Evolutionary conservation across 2,888 invertebrate genomes (phyloP), one percentile per base, ranked within the genome.

Genomic region (Prosapia bicincta): DNA sequence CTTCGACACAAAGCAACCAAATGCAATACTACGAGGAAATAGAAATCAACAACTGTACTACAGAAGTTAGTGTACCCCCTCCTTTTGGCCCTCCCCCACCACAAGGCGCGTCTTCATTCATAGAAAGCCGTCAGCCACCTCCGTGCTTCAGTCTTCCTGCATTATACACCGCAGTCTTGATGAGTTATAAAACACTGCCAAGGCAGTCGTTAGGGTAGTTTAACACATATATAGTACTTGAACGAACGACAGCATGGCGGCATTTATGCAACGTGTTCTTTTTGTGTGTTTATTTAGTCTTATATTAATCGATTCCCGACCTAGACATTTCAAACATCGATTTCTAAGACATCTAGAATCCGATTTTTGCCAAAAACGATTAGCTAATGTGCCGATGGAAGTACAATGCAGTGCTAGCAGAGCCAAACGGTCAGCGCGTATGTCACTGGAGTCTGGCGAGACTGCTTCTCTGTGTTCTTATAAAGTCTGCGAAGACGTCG

Each of bases 401-500:
- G 20, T 54, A 3, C 6, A 38, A 13, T 38, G 38, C 38, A 54
- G 20, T 3, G 3, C 1, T 20, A 54, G n/a, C 5, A 1, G 54
- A 9, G 20, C 2, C 1, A 54, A 54, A 54, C n/a, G 54, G 3
- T n/a, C 54, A 3, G 54, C 54, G 1, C 10, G 13, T 3, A 73
- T 73, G 73, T 43, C 15, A 23, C 66, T 73, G 43, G 26, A 66
- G 26, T 30, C 67, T 25, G 67, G 43, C 7, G 26, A 73, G 68
- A 13, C 24, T 3, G 20, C 68, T 20, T 38, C 68, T 23, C 69
- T 73, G 43, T 73, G 73, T 26, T 6, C 24, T 28, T 68, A 68
- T 54, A 32, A 43, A 3, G 43, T 68, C 15, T 73, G 73, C 32
- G 26, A 68, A 26, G 73, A 73, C 73, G 25, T 66, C 30, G 73